phyloP scores from a whole-genome alignment of 2,113 vertebrate species.

The Paraplagusia blochii region DNA sequence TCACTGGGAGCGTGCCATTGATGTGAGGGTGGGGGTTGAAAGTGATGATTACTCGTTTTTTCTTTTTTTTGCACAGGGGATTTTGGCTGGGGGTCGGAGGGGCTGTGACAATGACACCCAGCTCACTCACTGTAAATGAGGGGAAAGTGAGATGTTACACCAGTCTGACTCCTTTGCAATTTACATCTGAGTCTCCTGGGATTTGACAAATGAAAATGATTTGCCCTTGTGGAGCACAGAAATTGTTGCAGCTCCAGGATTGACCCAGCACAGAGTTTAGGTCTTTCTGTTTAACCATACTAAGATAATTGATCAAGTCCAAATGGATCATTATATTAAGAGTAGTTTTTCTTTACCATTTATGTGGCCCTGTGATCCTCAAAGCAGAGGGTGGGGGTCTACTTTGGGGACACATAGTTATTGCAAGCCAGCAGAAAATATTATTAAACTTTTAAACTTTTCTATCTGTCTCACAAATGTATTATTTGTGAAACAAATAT shows the following conservation, averaged over 20 bases:
- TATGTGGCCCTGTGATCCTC: no score
- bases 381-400: no score
- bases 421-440: no score
- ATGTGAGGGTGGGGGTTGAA: neutral
- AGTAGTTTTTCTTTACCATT: neutral
- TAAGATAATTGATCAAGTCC: neutral
- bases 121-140: conserved; percentile 2
- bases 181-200: conserved; percentile 46
- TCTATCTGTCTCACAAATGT: no score
- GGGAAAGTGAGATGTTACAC: conserved; percentile 65
- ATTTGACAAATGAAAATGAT: conserved; percentile 46
- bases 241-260: conserved; percentile 4
- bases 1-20: conserved; percentile 39
- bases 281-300: conserved; percentile 1
- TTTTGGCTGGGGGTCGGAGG: conserved; percentile 12
- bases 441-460: no score
- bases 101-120: conserved; percentile 26
- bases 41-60: conserved; percentile 67
- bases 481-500: no score
- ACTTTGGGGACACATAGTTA: no score
- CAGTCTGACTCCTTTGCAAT: conserved; percentile 31
- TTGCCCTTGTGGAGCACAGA: conserved; percentile 17
- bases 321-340: neutral
- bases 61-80: conserved; percentile 68
- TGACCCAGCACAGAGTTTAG: neutral